Base-by-base conservation (phyloP, 2,888 invertebrate genomes). In the Pristionchus maxplancki region DNA sequence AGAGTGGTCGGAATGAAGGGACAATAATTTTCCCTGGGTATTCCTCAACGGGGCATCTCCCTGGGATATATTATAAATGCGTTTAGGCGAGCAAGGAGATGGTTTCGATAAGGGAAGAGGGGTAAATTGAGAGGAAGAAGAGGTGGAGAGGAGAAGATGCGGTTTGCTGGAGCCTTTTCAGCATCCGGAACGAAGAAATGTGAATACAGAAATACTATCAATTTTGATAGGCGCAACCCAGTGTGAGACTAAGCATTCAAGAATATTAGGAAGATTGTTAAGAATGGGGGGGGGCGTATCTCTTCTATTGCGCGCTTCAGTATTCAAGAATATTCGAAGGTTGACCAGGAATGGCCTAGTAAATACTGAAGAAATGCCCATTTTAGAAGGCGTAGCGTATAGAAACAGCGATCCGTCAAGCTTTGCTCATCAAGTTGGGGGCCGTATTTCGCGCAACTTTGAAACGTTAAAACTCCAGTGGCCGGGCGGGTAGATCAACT, bases 61-160 rank as follows among this genome's bases (percentile, higher is more conserved):
- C n/a, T n/a, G n/a, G 31, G 74, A 37, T 13, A 81, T 83, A 83
- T 83, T 34, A 83, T 53, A 83, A 83, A 83, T 53, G 53, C 31
- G 82, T 83, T 83, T 83, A 83, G 82, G 34, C 34, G n/a, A 31
- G 20, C 11, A 24, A 8, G 53, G 20, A 53, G 82, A 83, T 53
- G 82, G 53, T 44, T 78, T 78, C 78, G n/a, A 31, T 83, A 50
- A 31, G 34, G 17, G 1, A 48, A 81, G 20, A 83, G 5, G 53
- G n/a, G n/a, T n/a, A 17, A n/a, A 53, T 44, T 50, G 28, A 28
- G 17, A 24, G 24, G 31, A 50, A 9, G 40, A 48, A 24, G 50
- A 53, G 13, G 50, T 24, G 53, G 53, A 53, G 17, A 20, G 53
- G 82, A n/a, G 28, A 17, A 81, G 44, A 50, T 40, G 58, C 58